These are phyloP conservation scores for Taenioides sp. DNA, from an alignment of 2,797 vertebrate species.

Conservation along the genomic window DNA sequence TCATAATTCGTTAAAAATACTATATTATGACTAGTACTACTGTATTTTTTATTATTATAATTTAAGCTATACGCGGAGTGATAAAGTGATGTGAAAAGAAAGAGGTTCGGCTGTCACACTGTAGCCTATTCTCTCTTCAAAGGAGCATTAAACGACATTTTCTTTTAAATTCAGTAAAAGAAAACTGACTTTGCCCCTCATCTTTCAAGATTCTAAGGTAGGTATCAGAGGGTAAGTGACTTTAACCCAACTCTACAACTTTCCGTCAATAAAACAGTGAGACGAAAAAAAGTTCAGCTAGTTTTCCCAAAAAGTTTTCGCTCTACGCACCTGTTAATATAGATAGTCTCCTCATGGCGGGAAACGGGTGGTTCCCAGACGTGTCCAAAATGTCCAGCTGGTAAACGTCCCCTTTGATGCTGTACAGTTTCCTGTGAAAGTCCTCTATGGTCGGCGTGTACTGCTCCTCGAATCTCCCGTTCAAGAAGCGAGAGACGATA, in stretches of 20 bases:
- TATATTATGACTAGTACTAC: not conserved
- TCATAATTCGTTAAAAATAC: not conserved
- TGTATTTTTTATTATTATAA: not conserved
- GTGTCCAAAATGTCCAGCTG: conserved; percentile 97
- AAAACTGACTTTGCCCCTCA: not conserved
- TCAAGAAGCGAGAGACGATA: conserved; percentile 95
- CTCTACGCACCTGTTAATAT: conserved; percentile 89
- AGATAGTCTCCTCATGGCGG: conserved; percentile 95
- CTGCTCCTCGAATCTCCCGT: conserved; percentile 91
- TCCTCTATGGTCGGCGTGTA: conserved; percentile 98
- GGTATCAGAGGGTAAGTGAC: not conserved
- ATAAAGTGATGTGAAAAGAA: not conserved
- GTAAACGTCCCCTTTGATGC: conserved; percentile 93
- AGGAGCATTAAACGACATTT: not conserved
- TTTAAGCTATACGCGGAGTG: not conserved
- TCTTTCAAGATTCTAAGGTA: not conserved
- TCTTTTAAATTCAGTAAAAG: not conserved
- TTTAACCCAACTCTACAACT: too few relatives aligned
- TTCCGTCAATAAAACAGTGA: not conserved
- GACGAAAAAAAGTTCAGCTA: too few relatives aligned
- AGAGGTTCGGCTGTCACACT: not conserved
- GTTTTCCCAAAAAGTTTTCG: not conserved
- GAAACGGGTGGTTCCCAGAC: conserved; percentile 94
- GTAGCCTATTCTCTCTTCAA: not conserved
- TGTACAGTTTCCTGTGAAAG: conserved; percentile 98